Evolutionary conservation across 2,113 vertebrate species (phyloP).

Genomic region (Gasterosteus nipponicus): DNA sequence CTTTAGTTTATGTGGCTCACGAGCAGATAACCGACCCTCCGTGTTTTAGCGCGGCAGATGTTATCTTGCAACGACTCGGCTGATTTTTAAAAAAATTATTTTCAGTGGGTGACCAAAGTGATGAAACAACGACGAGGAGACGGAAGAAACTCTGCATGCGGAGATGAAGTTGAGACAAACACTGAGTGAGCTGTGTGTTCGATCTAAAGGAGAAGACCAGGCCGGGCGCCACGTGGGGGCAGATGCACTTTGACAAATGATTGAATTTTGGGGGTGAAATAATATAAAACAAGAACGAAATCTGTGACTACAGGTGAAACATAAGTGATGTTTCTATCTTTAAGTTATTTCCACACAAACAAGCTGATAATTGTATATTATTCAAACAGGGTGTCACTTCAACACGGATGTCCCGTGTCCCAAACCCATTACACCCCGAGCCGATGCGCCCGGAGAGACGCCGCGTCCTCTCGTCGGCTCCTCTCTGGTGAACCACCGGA

Average conservation of each 20-base stretch:
- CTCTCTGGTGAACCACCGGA: constrained; percentile 38
- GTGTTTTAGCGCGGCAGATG: not conserved
- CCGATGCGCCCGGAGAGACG: too few relatives aligned
- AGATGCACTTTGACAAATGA: too few relatives aligned
- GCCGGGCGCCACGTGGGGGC: too few relatives aligned
- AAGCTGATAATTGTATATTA: too few relatives aligned
- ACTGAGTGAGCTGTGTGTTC: not conserved
- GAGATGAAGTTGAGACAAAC: not conserved
- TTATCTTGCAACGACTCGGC: not conserved
- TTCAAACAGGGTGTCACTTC: too few relatives aligned
- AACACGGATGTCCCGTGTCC: too few relatives aligned
- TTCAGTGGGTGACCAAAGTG: not conserved
- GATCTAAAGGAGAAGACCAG: not conserved
- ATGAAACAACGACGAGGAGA: not conserved
- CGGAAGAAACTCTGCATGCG: not conserved
- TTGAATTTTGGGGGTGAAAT: too few relatives aligned
- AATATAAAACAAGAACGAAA: not conserved
- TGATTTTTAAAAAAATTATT: not conserved
- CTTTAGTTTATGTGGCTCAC: too few relatives aligned
- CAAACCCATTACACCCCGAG: too few relatives aligned
- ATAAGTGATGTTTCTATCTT: not conserved
- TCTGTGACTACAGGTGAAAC: not conserved
- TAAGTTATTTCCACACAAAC: not conserved
- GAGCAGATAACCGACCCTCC: too few relatives aligned
- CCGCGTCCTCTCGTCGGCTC: constrained; percentile 18